Evolutionary conservation across 2,888 invertebrate species (phyloP).

Genomic region (Bombyx huttoni): DNA sequence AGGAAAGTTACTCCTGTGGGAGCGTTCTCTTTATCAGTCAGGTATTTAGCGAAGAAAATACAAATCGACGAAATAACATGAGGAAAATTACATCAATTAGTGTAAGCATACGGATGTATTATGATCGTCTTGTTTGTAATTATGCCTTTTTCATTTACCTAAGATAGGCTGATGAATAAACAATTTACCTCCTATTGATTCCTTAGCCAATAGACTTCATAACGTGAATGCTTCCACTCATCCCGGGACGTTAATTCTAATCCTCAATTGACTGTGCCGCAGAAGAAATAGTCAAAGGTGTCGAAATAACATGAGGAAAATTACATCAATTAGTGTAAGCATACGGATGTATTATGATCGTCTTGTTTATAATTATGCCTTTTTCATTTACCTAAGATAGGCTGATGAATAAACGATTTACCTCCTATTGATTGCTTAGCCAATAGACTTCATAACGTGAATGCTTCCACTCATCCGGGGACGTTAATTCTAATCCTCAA

Average conservation of each 20-base stretch:
- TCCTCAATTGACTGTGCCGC: no score
- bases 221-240: no score
- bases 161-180: not conserved
- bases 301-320: not conserved
- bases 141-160: not conserved
- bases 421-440: no score
- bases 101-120: not conserved
- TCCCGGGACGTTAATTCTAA: no score
- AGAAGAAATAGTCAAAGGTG: no score
- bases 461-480: no score
- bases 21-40: constrained; percentile 4
- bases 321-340: constrained; percentile 1
- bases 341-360: not conserved
- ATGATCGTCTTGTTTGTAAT: not conserved
- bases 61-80: not conserved
- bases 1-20: not conserved
- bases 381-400: not conserved
- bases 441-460: no score
- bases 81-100: constrained; percentile 1
- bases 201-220: no score
- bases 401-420: no score
- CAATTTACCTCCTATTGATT: no score
- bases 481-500: no score
- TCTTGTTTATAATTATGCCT: not conserved
- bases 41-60: constrained; percentile 1